Conservation (phyloP, 2,113 vertebrate genomes). For the Entomyzon cyanotis region DNA sequence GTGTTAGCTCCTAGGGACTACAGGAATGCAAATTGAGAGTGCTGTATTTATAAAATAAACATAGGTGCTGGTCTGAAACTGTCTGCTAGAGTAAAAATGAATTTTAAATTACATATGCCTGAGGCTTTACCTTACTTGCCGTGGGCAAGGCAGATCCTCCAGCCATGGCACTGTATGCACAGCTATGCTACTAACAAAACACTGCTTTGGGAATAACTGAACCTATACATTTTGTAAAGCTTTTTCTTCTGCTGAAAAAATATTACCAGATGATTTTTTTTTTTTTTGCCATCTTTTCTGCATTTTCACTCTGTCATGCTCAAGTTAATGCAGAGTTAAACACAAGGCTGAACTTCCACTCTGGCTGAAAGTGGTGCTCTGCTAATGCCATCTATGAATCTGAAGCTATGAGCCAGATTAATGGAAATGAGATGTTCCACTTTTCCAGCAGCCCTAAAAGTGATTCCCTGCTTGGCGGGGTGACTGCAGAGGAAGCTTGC, state of each 20-base stretch:
- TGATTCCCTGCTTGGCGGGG: background rate
- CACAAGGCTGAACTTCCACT: conserved; percentile 37
- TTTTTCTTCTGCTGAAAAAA: conserved; percentile 40
- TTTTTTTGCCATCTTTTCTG: background rate
- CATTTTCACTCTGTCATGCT: conserved; percentile 19
- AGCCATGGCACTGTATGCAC: conserved; percentile 30
- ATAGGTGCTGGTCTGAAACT: conserved; percentile 54
- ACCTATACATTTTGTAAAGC: conserved; percentile 38
- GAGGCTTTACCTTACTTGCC: conserved; percentile 66
- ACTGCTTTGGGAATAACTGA: conserved; percentile 54
- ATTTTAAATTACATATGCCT: conserved; percentile 67
- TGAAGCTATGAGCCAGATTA: conserved; percentile 46
- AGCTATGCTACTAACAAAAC: conserved; percentile 55
- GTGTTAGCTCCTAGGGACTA: conserved; percentile 31
- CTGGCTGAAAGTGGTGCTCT: background rate
- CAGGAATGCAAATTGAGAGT: conserved; percentile 45
- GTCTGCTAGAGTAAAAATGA: conserved; percentile 56
- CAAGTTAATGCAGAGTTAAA: conserved; percentile 40
- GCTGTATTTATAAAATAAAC: conserved; percentile 63
- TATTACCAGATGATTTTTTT: background rate
- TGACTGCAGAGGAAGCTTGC: background rate
- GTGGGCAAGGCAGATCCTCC: conserved; percentile 62
- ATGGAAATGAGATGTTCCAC: conserved; percentile 58
- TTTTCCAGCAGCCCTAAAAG: conserved; percentile 4
- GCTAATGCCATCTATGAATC: conserved; percentile 39